phyloP scores from a whole-genome alignment of 2,113 vertebrate species.

The Ciconia boyciana region DNA sequence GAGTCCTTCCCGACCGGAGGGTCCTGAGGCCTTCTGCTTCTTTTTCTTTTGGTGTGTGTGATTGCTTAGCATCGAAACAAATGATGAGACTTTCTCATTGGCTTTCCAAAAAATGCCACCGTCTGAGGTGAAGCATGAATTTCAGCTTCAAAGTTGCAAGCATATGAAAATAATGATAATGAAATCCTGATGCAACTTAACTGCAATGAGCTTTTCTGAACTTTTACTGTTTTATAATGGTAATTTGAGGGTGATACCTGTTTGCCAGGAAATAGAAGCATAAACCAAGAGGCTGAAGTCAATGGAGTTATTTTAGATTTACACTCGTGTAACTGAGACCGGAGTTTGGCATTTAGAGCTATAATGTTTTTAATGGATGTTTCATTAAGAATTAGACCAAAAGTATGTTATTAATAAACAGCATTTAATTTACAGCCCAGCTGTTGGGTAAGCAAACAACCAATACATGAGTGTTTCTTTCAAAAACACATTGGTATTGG shows the following conservation, averaged over 20 bases:
- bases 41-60: background rate
- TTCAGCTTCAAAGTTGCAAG: background rate
- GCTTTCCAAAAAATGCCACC: background rate
- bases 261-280: background rate
- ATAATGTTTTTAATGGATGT: background rate
- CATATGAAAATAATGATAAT: background rate
- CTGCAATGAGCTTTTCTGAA: background rate
- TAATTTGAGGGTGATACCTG: background rate
- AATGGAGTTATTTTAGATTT: background rate
- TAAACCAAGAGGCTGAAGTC: background rate
- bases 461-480: background rate
- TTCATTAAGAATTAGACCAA: background rate
- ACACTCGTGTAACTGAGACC: background rate
- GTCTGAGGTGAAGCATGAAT: background rate
- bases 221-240: background rate
- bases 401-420: background rate
- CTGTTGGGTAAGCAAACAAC: background rate
- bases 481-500: background rate
- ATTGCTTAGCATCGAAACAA: background rate
- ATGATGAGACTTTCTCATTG: background rate
- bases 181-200: background rate
- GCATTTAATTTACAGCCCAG: background rate
- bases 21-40: background rate
- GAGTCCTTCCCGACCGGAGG: background rate
- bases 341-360: background rate